Conservation (phyloP, 2,888 invertebrate genomes). For the Cosmopolites sordidus region DNA sequence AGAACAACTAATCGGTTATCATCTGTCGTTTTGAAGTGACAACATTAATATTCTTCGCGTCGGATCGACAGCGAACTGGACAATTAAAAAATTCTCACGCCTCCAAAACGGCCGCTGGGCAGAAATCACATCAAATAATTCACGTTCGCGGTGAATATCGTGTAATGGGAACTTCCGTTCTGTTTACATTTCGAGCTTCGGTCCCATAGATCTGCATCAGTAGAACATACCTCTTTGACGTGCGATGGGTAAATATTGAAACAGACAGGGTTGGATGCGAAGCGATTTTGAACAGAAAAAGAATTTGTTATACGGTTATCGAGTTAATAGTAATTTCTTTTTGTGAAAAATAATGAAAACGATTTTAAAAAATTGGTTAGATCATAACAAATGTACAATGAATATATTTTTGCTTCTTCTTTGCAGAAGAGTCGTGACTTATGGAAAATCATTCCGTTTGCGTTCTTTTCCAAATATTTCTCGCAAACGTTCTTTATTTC, state of each 20-base stretch:
- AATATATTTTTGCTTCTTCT: too few species aligned
- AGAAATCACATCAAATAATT: constrained; percentile 19
- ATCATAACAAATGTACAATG: too few species aligned
- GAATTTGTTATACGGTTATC: too few species aligned
- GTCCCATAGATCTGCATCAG: constrained; percentile 14
- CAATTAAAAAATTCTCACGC: constrained; percentile 27
- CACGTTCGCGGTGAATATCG: constrained; percentile 19
- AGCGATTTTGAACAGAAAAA: too few species aligned
- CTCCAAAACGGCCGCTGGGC: constrained; percentile 12
- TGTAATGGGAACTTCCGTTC: constrained; percentile 26
- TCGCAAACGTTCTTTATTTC: too few species aligned
- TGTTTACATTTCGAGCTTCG: constrained; percentile 18
- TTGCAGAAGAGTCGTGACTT: too few species aligned
- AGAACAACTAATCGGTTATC: too few species aligned
- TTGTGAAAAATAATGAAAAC: too few species aligned
- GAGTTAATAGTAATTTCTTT: too few species aligned
- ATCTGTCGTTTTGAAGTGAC: constrained; percentile 11
- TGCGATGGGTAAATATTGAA: constrained; percentile 11
- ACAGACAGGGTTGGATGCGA: neutral
- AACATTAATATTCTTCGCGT: constrained; percentile 13
- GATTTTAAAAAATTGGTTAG: too few species aligned
- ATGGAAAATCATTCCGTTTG: too few species aligned
- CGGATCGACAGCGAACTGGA: constrained; percentile 8
- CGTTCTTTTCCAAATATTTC: too few species aligned
- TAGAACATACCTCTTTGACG: constrained; percentile 8